Percentiles rank a stretch among this genome's conserved stretches.
phyloP scores from a whole-genome alignment of 2,888 invertebrate species.

The Drosophila nr. fundita region DNA sequence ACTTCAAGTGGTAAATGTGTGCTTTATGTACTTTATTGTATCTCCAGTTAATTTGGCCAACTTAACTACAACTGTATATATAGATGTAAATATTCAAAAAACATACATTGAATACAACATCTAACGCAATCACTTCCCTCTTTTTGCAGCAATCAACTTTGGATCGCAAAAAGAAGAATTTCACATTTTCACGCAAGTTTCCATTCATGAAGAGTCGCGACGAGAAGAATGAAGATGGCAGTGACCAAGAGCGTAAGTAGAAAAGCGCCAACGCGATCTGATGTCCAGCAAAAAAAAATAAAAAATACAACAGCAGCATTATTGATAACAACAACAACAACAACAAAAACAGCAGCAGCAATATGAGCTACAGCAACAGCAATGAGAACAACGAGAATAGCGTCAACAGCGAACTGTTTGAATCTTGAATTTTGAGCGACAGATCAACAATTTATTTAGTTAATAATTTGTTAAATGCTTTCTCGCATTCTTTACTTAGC shows the following conservation, averaged over 20 bases:
- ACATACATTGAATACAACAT: neutral
- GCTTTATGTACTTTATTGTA: neutral
- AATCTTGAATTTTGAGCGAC: conserved; percentile 20
- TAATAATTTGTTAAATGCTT: conserved; percentile 26
- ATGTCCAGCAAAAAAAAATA: conserved; percentile 1
- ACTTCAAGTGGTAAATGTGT: too few species aligned
- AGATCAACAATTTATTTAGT: conserved; percentile 33
- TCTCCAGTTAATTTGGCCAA: neutral
- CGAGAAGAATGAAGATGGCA: conserved; percentile 98
- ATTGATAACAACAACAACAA: conserved; percentile 23
- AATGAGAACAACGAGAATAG: conserved; percentile 22
- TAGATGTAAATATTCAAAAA: neutral
- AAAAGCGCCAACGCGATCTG: conserved; percentile 21
- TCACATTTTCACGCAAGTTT: conserved; percentile 98
- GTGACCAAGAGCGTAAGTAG: conserved; percentile 98
- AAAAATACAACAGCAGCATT: conserved; percentile 28
- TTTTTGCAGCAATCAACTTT: conserved; percentile 93
- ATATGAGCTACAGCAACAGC: conserved; percentile 20
- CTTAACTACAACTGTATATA: neutral
- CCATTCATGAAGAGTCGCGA: conserved; percentile 99
- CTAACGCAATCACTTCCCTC: neutral
- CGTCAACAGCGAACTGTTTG: conserved; percentile 1
- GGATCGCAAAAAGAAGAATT: conserved; percentile 98
- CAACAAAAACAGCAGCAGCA: conserved; percentile 27
- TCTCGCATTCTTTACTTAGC: conserved; percentile 22